Evolutionary conservation across 2,888 invertebrate species (phyloP), one percentile per base, ranked within the genome.

Genomic region (Rotaria macrura): DNA sequence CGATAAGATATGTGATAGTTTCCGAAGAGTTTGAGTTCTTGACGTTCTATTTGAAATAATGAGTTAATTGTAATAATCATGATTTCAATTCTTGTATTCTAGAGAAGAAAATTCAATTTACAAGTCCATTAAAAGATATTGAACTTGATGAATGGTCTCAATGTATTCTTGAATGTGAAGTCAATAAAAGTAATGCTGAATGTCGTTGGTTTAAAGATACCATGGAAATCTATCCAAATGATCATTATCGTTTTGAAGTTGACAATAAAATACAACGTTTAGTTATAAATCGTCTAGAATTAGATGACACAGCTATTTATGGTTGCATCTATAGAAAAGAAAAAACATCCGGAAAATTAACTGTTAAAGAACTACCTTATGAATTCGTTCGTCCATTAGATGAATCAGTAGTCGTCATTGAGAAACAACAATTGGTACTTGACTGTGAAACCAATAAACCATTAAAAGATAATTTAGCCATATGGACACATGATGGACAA

Each of bases 401-500:
- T 54, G 43, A 79, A 43, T n/a, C 9, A 10, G 38, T 74, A 52
- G 52, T 74, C 3, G 43, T 85, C 29, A 52, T 84, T 17, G 86
- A 86, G 52, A 86, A 86, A 83, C 84, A 86, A 85, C 74, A 86
- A 55, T 54, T 84, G 47, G 29, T 74, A 54, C 57, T 86, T 17
- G 86, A 86, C 52, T 86, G 86, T 49, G 86, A 86, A 54, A 84
- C 74, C 25, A 85, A 49, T 84, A 52, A 74, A 38, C 54, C 84
- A 57, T 79, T 79, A 25, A 23, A n/a, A 79, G 79, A 79, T 43
- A 79, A 79, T 43, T n/a, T 25, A 25, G 40, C 25, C 34, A n/a
- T 49, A 25, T 86, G 86, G 86, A 43, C 72, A 25, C 84, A 54
- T 23, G 55, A 86, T 47, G 86, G 84, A 38, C 55, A 84, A 34